A percentile compares a stretch with the other conserved stretches of the same genome.
Conservation (phyloP, 2,888 invertebrate genomes). For the Eristalis intricaria region DNA sequence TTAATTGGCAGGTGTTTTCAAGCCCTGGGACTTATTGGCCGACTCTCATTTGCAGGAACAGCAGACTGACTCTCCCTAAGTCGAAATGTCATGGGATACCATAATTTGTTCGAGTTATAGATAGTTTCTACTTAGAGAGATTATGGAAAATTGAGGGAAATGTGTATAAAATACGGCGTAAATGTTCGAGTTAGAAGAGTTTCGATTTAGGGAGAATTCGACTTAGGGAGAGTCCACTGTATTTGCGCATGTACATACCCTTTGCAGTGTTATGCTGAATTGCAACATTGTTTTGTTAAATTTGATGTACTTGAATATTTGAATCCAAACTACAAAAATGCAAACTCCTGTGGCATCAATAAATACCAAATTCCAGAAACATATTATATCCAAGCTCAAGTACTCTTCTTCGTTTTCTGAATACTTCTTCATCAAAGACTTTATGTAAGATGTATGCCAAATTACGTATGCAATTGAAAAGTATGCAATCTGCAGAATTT, state of each 20-base stretch:
- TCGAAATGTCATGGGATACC: too few species aligned
- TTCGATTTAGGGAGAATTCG: too few species aligned
- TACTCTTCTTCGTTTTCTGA: not conserved
- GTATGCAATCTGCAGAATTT: slow-evolving; percentile 33
- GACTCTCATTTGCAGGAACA: too few species aligned
- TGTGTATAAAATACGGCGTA: too few species aligned
- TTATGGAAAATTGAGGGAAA: too few species aligned
- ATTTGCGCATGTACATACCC: slow-evolving; percentile 40
- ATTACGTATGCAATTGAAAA: slow-evolving; percentile 15
- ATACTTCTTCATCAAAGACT: not conserved
- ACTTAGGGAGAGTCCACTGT: too few species aligned
- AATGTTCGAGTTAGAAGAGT: too few species aligned
- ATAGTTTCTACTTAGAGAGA: too few species aligned
- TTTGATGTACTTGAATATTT: slow-evolving; percentile 58
- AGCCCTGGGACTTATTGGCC: too few species aligned
- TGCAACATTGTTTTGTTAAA: slow-evolving; percentile 73
- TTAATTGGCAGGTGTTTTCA: too few species aligned
- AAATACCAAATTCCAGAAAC: slow-evolving; percentile 17
- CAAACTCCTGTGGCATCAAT: slow-evolving; percentile 57
- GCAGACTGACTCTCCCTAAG: too few species aligned
- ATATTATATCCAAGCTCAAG: slow-evolving; percentile 60
- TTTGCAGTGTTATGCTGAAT: slow-evolving; percentile 48
- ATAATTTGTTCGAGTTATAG: too few species aligned
- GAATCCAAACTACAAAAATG: slow-evolving; percentile 72
- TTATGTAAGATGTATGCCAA: slow-evolving; percentile 12